A percentile compares a stretch with the other conserved stretches of the same genome.
These are phyloP conservation scores for Pantelozetes paolii DNA, from an alignment of 2,888 invertebrate species.

Conservation along the genomic window DNA sequence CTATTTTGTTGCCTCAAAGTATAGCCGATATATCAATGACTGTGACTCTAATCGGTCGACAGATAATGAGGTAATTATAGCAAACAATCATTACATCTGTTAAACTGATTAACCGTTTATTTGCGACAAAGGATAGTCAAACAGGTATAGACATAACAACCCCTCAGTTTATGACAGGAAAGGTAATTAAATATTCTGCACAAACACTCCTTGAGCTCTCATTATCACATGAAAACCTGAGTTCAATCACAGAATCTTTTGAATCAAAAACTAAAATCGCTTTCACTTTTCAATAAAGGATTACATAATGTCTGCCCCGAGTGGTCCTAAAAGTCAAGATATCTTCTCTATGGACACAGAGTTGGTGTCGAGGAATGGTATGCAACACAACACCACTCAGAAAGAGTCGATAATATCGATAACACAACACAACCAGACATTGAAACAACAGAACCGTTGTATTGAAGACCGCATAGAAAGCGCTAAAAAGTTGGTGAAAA, in stretches of 20 bases:
- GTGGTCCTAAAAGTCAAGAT: not conserved
- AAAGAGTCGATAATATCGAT: not conserved
- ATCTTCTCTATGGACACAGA: not conserved
- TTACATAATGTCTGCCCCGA: not conserved
- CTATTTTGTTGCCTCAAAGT: constrained; percentile 16
- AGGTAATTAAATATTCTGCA: too few species aligned
- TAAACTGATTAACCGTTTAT: too few species aligned
- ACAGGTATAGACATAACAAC: too few species aligned
- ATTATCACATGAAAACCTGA: too few species aligned
- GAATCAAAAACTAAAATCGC: too few species aligned
- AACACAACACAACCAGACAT: not conserved
- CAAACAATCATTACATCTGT: too few species aligned
- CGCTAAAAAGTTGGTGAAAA: constrained; percentile 40
- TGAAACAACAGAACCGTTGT: constrained; percentile 32
- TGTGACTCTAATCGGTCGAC: not conserved
- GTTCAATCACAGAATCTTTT: too few species aligned
- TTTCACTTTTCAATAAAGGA: too few species aligned
- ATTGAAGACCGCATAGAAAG: constrained; percentile 41
- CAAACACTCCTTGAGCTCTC: too few species aligned
- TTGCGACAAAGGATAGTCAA: too few species aligned
- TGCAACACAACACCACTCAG: not conserved
- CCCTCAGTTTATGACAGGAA: too few species aligned
- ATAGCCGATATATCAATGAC: not conserved
- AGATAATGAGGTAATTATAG: not conserved
- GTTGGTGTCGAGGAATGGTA: not conserved